Base-by-base conservation (phyloP, 2,113 vertebrate species). In the Antechinus stuartii region DNA sequence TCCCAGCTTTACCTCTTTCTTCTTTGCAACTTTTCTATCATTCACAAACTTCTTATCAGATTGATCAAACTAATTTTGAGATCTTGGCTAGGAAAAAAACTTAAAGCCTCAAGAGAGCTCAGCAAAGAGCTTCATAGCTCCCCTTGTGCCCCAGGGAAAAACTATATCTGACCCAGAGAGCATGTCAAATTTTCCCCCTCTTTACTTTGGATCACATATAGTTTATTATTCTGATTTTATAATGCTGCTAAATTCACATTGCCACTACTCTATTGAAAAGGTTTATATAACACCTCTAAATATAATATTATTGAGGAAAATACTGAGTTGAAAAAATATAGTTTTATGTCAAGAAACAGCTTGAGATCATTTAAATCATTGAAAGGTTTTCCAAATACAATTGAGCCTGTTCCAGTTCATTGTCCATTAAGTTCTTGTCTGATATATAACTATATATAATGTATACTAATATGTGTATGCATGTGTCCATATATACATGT, bases 181-280 rank as follows among this genome's bases (percentile, higher is more conserved):
- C 0, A 84, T 42, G 35, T 42, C n/a, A 84, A 1, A 84, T 23
- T 84, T 84, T 42, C 42, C n/a, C 68, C n/a, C n/a, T 84, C 35
- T 84, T 6, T 84, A 84, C n/a, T 84, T 84, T 84, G n/a, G 68
- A n/a, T 84, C 68, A 42, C 68, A n/a, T 84, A 68, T n/a, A 84
- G n/a, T 84, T 84, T 84, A 84, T 23, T 42, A 16, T 84, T 84
- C 68, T 84, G 68, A 42, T 84, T 42, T 23, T 42, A 42, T 1
- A 42, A 84, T 84, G 68, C n/a, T 42, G 22, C n/a, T 84, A 26
- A 6, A 11, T 91, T 95, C 35, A 95, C 96, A 90, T 50, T 92
- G 22, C 89, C 90, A 84, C 50, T 12, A 93, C 96, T 97, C 54
- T 57, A 92, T 47, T 93, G 42, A 84, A 84, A 42, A n/a, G n/a